These are phyloP conservation scores for Drosophila nigrodunni DNA, from an alignment of 1,140 invertebrate genomes.

Conservation along the genomic window DNA sequence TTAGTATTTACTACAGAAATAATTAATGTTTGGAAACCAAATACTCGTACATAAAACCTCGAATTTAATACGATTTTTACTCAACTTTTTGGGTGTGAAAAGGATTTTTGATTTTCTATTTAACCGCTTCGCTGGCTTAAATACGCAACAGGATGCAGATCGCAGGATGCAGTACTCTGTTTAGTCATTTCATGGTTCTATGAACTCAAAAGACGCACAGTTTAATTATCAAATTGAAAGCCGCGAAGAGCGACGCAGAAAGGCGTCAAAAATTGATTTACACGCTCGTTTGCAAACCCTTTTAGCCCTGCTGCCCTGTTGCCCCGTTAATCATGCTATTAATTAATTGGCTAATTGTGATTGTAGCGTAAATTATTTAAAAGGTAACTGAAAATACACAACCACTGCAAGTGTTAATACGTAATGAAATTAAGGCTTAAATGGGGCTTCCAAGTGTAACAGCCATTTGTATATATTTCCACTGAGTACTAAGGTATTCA, in stretches of 20 bases:
- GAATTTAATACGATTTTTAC: neutral
- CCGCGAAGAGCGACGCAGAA: conserved; percentile 56
- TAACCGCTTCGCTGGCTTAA: conserved; percentile 26
- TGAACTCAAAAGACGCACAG: conserved; percentile 69
- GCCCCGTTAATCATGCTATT: conserved; percentile 62
- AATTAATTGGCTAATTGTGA: conserved; percentile 74
- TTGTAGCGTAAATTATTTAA: conserved; percentile 64
- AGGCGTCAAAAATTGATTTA: conserved; percentile 74
- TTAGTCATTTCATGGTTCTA: conserved; percentile 65
- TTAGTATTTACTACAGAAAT: neutral
- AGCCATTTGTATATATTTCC: neutral
- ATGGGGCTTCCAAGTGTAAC: conserved; percentile 33
- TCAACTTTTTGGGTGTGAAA: conserved; percentile 2
- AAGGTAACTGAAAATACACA: neutral
- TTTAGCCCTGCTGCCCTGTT: conserved; percentile 14
- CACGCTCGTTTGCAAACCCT: conserved; percentile 26
- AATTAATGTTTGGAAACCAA: conserved; percentile 12
- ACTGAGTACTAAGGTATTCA: neutral
- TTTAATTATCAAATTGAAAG: conserved; percentile 67
- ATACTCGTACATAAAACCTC: neutral
- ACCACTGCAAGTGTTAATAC: conserved; percentile 56
- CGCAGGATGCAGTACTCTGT: conserved; percentile 41
- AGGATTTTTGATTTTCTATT: conserved; percentile 38
- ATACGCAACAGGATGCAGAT: conserved; percentile 28
- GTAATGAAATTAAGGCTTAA: conserved; percentile 71